Conservation (phyloP, 2,113 vertebrate species). For the human region GRCh38 chr5:69106001-69106500, state of each 20-base stretch:
- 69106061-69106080: neutral
- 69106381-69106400: neutral
- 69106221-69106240: neutral
- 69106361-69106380: neutral
- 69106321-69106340: neutral
- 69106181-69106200: neutral
- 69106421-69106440: neutral
- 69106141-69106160: neutral
- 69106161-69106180: neutral
- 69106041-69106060: neutral
- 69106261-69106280: neutral
- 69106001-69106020: no score
- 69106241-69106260: neutral
- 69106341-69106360: neutral
- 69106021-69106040: neutral
- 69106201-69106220: neutral
- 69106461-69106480: neutral
- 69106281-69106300: neutral
- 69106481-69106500: neutral
- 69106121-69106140: neutral
- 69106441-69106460: neutral
- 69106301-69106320: neutral
- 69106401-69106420: neutral
- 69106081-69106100: neutral
- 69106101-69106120: neutral